Base-by-base conservation (phyloP, 2,888 invertebrate genomes). In the Caenorhabditis becei region DNA sequence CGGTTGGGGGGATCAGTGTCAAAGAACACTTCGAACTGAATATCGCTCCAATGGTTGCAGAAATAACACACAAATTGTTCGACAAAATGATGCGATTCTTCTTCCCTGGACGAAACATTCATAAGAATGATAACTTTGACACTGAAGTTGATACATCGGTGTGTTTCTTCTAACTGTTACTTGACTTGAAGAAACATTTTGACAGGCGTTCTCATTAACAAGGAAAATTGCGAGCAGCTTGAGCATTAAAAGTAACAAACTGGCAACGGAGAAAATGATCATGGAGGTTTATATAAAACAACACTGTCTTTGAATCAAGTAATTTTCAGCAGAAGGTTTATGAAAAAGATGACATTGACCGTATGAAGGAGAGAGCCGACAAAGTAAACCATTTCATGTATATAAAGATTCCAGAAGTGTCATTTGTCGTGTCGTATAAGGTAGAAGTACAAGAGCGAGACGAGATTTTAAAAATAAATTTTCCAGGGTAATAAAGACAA, bases 361-460 rank as follows among this genome's bases (percentile, higher is more conserved):
- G 96, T 92, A 97, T 97, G 96, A 96, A 96, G 94, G 97, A 98
- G 92, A 94, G 99, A 80, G 99, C 99, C 0, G 97, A 97, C 88
- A 96, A 97, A 92, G 99, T 99, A 93, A 98, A 98, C 92, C 93
- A 97, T 62, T 99, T 99, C 92, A 96, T 97, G 87, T 99, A 97
- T 92, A 97, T 99, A 51, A 99, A 99, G 93, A 97, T 93, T 14
- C 97, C 98, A 0, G 97, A 98, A 92, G 97, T 99, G 16, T 96
- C 96, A 0, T 95, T 97, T 49, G 94, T 96, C 67, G 96, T 93
- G 28, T 92, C 92, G 53, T 93, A 93, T 87, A 93, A 93, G 91
- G 92, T 92, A 8, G 1, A 11, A 24, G 16, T 35, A 37, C 11
- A 16, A 18, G 4, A 44, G 47, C 1, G 47, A 26, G 14, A 23